phyloP scores from a whole-genome alignment of 2,113 vertebrate species.

The Okapia johnstoni region DNA sequence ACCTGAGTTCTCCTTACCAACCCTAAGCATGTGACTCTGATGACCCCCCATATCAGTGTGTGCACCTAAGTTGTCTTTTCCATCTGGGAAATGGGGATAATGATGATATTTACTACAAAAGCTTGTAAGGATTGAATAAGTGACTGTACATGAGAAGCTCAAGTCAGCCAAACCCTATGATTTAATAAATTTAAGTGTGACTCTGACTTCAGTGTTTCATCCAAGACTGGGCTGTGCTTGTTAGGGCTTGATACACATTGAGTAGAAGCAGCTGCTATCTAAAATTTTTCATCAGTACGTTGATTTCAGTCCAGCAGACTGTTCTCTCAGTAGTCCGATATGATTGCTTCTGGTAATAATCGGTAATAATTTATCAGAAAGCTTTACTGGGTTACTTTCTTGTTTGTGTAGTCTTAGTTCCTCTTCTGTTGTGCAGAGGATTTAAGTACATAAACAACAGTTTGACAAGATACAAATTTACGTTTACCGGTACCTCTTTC shows the following conservation, averaged over 20 bases:
- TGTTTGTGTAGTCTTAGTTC: neutral
- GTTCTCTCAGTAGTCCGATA: neutral
- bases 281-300: neutral
- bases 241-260: neutral
- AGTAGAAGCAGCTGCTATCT: neutral
- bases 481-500: slow-evolving; percentile 47
- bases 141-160: neutral
- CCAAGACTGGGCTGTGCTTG: neutral
- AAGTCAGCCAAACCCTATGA: neutral
- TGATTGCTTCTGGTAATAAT: neutral
- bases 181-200: neutral
- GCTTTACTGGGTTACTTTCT: neutral
- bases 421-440: neutral
- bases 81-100: neutral
- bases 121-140: neutral
- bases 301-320: neutral
- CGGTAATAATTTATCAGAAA: neutral
- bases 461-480: neutral
- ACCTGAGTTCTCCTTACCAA: neutral
- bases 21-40: neutral
- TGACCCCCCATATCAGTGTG: neutral
- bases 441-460: neutral
- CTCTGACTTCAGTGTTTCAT: neutral
- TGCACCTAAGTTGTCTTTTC: slow-evolving; percentile 15
- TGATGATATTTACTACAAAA: neutral